phyloP scores from a whole-genome alignment of 2,113 vertebrate genomes.

The Mugil cephalus region DNA sequence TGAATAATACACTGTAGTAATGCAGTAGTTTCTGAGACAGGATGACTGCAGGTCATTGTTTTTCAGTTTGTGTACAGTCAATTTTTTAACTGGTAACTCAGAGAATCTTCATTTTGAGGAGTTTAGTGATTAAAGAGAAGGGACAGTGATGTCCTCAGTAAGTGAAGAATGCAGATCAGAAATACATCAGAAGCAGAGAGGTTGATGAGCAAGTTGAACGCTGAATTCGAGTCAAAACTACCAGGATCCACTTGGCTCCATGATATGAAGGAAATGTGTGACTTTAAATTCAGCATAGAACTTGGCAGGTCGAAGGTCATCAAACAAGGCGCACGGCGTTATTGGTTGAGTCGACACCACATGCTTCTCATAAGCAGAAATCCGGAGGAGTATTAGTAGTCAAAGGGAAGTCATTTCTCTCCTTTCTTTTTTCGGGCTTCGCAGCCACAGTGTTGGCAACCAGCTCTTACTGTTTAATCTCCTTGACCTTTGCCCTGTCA shows the following conservation, averaged over 20 bases:
- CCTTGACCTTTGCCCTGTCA: conserved; percentile 92
- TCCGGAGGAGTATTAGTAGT: conserved; percentile 61
- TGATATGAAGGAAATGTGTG: neutral
- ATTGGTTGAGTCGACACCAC: conserved; percentile 44
- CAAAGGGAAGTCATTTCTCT: conserved; percentile 18
- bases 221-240: conserved; percentile 50
- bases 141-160: neutral
- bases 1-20: neutral
- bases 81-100: neutral
- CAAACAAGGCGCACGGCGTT: conserved; percentile 51
- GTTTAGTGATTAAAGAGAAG: conserved; percentile 10
- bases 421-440: conserved; percentile 8
- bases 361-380: conserved; percentile 73
- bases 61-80: neutral
- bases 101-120: neutral
- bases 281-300: conserved; percentile 63
- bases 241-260: conserved; percentile 1
- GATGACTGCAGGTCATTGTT: neutral
- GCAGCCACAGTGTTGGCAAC: conserved; percentile 53
- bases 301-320: conserved; percentile 46
- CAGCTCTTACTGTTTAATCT: conserved; percentile 93
- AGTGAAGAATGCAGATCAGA: neutral
- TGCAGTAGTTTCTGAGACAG: neutral
- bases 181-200: conserved; percentile 15
- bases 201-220: conserved; percentile 62